Evolutionary conservation across 2,797 vertebrate species (phyloP).

Genomic region (Acanthiza pusilla): DNA sequence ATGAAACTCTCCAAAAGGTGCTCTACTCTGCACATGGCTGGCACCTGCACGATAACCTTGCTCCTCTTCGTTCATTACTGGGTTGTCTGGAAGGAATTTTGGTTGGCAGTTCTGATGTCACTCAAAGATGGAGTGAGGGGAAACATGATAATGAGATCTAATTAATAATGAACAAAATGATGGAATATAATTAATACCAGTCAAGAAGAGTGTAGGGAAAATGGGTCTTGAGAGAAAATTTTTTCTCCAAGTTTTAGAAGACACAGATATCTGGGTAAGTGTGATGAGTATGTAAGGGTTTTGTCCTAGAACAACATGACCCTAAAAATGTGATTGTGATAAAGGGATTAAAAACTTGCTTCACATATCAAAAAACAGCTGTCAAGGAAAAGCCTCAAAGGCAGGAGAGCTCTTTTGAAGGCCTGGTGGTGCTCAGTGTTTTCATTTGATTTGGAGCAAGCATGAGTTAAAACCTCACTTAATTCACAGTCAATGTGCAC

Average conservation of each 20-base stretch:
- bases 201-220: background rate
- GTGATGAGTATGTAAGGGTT: background rate
- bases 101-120: background rate
- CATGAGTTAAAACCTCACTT: background rate
- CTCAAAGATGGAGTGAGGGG: background rate
- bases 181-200: slow-evolving; percentile 10
- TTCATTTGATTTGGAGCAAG: background rate
- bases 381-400: background rate
- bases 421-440: background rate
- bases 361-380: background rate
- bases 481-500: rapidly evolving
- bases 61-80: rapidly evolving
- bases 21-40: background rate
- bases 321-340: background rate
- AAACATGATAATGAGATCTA: background rate
- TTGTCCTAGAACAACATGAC: slow-evolving; percentile 46
- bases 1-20: background rate
- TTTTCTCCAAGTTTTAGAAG: background rate
- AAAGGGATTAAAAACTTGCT: background rate
- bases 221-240: background rate
- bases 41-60: background rate
- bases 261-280: background rate
- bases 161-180: slow-evolving; percentile 6
- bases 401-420: background rate
- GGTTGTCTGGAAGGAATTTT: background rate